Percentiles rank a stretch among this genome's conserved stretches.
phyloP scores from a whole-genome alignment of 23 tunicate species.

The Trididemnum miniatum region DNA sequence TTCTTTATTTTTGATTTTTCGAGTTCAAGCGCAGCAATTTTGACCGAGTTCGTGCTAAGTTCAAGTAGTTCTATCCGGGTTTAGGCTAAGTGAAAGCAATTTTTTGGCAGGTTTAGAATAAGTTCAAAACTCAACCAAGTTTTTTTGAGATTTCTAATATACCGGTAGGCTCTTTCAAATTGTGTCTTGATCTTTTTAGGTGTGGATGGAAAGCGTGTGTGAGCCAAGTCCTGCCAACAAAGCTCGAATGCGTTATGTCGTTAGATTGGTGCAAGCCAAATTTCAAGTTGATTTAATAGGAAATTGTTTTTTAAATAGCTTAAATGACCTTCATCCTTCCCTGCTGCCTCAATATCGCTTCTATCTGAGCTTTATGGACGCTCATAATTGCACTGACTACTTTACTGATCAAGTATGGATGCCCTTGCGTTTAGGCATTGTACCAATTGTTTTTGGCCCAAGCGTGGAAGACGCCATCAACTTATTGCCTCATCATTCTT shows the following conservation, averaged over 20 bases:
- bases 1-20: no score
- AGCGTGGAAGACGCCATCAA: slow-evolving; percentile 12
- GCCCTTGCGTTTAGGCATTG: slow-evolving; percentile 7
- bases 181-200: no score
- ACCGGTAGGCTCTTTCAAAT: no score
- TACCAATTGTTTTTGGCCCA: slow-evolving; percentile 22
- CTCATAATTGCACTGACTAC: slow-evolving; percentile 5
- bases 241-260: slow-evolving; percentile 15
- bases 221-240: slow-evolving; percentile 10
- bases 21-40: no score
- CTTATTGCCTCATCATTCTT: slow-evolving; percentile 13
- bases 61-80: no score
- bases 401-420: slow-evolving; percentile 5
- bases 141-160: no score
- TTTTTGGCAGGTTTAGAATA: no score
- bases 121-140: no score
- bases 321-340: background rate
- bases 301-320: background rate
- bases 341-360: background rate
- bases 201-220: slow-evolving; percentile 6
- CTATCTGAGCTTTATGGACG: slow-evolving; percentile 23
- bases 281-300: slow-evolving; percentile 3
- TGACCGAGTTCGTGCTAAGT: no score
- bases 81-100: no score
- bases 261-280: slow-evolving; percentile 7